These are phyloP conservation scores for Lithophane socia DNA, from an alignment of 2,888 invertebrate genomes.

Conservation along the genomic window DNA sequence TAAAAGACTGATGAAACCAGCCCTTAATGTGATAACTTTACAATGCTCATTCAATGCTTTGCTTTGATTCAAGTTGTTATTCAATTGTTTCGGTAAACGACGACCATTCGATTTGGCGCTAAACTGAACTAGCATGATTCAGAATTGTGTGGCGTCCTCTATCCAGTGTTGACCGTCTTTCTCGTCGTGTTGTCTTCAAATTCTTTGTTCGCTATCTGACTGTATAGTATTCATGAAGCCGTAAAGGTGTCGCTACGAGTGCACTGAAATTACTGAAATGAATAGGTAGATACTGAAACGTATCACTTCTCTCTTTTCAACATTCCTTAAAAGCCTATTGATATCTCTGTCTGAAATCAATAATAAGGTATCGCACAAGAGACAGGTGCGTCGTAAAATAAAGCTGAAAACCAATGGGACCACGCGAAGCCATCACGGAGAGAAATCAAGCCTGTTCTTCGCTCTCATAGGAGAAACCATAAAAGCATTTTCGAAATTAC, in stretches of 20 bases:
- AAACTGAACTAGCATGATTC: not conserved
- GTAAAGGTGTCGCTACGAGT: constrained; percentile 34
- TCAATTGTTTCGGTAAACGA: not conserved
- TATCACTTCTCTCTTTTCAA: constrained; percentile 19
- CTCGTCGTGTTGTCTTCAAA: not conserved
- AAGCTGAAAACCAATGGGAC: constrained; percentile 27
- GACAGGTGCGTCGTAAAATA: not conserved
- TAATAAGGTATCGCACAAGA: constrained; percentile 19
- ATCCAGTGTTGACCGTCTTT: not conserved
- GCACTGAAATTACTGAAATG: not conserved
- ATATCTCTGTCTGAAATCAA: constrained; percentile 36
- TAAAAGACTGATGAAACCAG: not conserved
- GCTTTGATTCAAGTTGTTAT: not conserved
- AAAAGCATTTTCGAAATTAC: not conserved
- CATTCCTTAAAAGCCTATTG: not conserved
- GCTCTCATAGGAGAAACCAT: constrained; percentile 13
- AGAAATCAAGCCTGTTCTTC: constrained; percentile 13
- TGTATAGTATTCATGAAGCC: constrained; percentile 5
- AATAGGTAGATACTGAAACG: not conserved
- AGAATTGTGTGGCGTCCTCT: constrained; percentile 22
- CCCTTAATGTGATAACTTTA: too few relatives aligned
- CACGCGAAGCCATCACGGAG: not conserved
- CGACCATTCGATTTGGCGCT: not conserved
- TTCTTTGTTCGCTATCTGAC: not conserved
- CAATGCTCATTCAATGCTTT: not conserved